Evolutionary conservation across 2,888 invertebrate species (phyloP).

Genomic region (Mythimna ferrago): DNA sequence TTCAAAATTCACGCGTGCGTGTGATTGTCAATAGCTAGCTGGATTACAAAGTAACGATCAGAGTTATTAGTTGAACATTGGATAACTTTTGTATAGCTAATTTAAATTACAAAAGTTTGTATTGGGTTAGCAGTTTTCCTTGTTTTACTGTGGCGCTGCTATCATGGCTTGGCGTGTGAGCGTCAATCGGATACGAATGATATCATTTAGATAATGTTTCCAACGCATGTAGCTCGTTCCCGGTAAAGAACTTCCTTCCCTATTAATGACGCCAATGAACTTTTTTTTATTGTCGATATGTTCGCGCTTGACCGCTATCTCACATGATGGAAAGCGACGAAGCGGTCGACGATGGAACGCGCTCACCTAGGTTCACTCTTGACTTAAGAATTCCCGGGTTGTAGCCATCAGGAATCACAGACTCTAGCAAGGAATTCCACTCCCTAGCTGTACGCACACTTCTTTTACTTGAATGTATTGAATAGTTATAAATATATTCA

Average conservation of each 20-base stretch:
- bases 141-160: conserved; percentile 5
- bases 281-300: not conserved
- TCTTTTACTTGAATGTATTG: too few species aligned
- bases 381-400: too few species aligned
- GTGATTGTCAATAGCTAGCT: not conserved
- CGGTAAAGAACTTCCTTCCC: conserved; percentile 17
- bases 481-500: too few species aligned
- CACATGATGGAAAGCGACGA: too few species aligned
- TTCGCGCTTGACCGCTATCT: too few species aligned
- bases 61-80: not conserved
- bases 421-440: too few species aligned
- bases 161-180: not conserved
- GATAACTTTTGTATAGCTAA: conserved; percentile 2
- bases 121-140: conserved; percentile 13
- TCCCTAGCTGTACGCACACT: too few species aligned
- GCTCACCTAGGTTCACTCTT: too few species aligned
- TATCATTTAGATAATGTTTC: conserved; percentile 16
- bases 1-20: not conserved
- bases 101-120: conserved; percentile 6
- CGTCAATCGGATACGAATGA: conserved; percentile 32
- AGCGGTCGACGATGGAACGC: too few species aligned
- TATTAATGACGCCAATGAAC: not conserved
- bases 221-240: not conserved
- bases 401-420: too few species aligned
- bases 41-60: not conserved